Conservation (phyloP, 2,797 vertebrate genomes). For the Manis javanica region DNA sequence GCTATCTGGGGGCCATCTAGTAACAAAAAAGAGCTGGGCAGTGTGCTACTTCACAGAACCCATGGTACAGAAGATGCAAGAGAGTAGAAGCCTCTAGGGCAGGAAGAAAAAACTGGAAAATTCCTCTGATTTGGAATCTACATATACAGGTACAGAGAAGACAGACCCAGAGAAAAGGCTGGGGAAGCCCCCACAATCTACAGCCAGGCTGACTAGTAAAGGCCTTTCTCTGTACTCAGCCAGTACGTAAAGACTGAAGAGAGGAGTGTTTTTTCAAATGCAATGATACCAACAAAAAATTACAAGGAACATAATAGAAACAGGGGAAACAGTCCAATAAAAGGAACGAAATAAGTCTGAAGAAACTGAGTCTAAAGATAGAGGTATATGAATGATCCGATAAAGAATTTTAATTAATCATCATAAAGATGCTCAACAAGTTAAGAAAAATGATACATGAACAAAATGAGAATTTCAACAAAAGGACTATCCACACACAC, state of each 20-base stretch:
- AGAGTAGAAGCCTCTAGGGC: not conserved
- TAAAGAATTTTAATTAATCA: constrained; percentile 43
- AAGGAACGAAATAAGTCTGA: constrained; percentile 17
- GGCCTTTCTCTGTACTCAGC: not conserved
- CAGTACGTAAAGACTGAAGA: not conserved
- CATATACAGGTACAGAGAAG: not conserved
- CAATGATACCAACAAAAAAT: constrained; percentile 15
- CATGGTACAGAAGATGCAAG: not conserved
- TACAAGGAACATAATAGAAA: constrained; percentile 12
- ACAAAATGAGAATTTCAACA: not conserved
- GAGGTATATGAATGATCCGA: not conserved
- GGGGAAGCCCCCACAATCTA: not conserved
- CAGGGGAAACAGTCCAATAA: not conserved
- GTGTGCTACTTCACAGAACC: not conserved
- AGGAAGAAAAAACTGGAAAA: not conserved
- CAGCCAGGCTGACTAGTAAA: not conserved
- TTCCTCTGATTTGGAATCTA: not conserved
- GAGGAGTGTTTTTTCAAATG: not conserved
- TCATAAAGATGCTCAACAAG: not conserved
- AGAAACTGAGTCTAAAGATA: constrained; percentile 16
- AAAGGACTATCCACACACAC: not conserved
- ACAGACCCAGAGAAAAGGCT: not conserved
- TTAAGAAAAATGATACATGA: constrained; percentile 12
- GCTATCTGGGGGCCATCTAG: not conserved
- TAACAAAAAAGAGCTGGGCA: not conserved